Conservation (phyloP, 2,113 vertebrate species). For the Megatriorchis doriae region DNA sequence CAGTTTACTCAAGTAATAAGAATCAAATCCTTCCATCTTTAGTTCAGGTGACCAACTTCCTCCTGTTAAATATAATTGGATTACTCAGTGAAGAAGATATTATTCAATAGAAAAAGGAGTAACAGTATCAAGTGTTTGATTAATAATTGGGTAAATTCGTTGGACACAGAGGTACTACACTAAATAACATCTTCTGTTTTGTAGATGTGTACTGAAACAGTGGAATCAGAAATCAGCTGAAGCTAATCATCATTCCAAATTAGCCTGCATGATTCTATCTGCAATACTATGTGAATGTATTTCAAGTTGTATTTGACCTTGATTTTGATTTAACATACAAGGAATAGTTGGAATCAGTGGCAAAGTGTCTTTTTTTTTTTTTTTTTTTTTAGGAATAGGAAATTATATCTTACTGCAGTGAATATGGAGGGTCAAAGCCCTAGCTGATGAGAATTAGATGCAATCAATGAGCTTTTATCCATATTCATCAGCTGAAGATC, state of each 20-base stretch:
- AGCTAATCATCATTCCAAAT: not conserved
- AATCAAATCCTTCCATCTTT: not conserved
- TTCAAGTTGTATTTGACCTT: conserved; percentile 19
- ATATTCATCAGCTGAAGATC: conserved; percentile 51
- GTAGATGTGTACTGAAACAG: not conserved
- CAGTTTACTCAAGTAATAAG: not conserved
- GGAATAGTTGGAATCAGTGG: not conserved
- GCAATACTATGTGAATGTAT: not conserved
- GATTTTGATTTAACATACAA: not conserved
- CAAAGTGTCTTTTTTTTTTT: not conserved
- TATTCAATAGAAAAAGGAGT: not conserved
- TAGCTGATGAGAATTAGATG: conserved; percentile 49
- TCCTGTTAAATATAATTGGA: not conserved
- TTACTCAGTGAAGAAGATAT: not conserved
- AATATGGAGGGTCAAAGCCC: conserved; percentile 17
- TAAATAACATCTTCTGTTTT: not conserved
- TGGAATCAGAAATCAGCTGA: not conserved
- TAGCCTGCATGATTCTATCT: not conserved
- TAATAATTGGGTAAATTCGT: not conserved
- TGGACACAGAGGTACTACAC: not conserved
- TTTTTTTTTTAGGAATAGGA: not conserved
- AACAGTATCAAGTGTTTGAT: not conserved
- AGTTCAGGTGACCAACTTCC: not conserved
- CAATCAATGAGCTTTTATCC: conserved; percentile 50
- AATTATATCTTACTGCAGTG: not conserved